Base-by-base conservation (phyloP, 2,797 vertebrate genomes). In the Rhynchotus rufescens region DNA sequence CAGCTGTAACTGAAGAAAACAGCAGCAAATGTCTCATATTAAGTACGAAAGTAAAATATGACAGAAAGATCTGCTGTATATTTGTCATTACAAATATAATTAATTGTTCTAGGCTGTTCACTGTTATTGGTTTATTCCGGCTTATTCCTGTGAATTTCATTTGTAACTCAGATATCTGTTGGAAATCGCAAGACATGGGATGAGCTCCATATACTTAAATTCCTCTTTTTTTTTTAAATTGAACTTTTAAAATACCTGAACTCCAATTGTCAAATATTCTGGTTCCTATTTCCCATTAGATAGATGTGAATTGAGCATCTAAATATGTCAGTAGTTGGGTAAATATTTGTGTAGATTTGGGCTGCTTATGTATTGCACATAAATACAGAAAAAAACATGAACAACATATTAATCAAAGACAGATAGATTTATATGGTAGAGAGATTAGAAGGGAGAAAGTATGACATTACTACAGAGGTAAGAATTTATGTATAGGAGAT, bases 1-100 rank as follows among this genome's bases (percentile, higher is more conserved):
- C 44, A 80, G 21, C 21, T 45, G 56, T 76, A 89, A 90, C 80
- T 90, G 40, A 40, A 68, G 65, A 65, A 76, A 32, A 1, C 19
- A 68, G 19, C 65, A 84, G 59, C 10, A 62, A 65, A 47, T 22
- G 34, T 16, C 89, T 62, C 52, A 49, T 57, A 22, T 89, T 72
- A 67, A 81, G 75, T 19, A 49, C 32, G 20, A 65, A 76, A 89
- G 36, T 67, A 78, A 79, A 86, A 9, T 66, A n/a, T 15, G 34
- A 42, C 19, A 56, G 45, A 71, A 22, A 64, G 42, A 83, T 57
- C 76, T 22, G 4, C 11, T 62, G 51, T 57, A 54, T 79, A 54
- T 79, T 72, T 85, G 44, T 89, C 81, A 28, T 74, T 74, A 21
- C 42, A 80, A 92, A 86, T 28, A 22, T 28, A 12, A 9, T 62